Evolutionary conservation across 2,888 invertebrate species (phyloP).

Genomic region (Coleophora flavipennella): DNA sequence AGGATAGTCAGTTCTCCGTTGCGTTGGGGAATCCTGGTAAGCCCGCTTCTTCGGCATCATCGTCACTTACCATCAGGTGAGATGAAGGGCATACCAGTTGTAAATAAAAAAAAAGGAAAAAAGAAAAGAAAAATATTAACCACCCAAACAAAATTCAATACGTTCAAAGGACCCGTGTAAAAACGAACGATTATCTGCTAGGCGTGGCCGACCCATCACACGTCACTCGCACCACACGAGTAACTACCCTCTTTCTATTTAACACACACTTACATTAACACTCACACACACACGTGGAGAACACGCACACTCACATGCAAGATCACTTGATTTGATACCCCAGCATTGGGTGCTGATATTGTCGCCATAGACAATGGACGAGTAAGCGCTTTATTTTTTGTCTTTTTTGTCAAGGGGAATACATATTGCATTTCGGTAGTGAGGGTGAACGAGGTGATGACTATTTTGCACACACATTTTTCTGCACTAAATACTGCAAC

Average conservation of each 20-base stretch:
- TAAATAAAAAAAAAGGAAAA: no score
- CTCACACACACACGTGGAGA: constrained; percentile 25
- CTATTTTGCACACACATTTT: constrained; percentile 21
- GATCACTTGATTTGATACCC: constrained; percentile 38
- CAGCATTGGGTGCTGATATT: constrained; percentile 27
- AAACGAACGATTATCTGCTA: constrained; percentile 50
- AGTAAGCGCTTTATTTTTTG: constrained; percentile 65
- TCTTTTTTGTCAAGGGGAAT: constrained; percentile 44
- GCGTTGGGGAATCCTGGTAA: no score
- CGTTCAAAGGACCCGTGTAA: constrained; percentile 27
- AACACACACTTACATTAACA: constrained; percentile 9
- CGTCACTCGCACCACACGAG: constrained; percentile 44
- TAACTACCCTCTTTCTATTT: constrained; percentile 36
- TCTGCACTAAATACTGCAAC: constrained; percentile 15
- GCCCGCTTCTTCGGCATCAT: no score
- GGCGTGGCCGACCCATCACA: constrained; percentile 53
- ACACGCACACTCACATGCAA: constrained; percentile 20
- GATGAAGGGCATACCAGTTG: no score
- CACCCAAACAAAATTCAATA: no score
- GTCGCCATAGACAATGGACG: constrained; percentile 50
- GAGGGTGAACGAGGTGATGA: constrained; percentile 29
- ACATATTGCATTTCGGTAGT: constrained; percentile 16
- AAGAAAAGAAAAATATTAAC: no score
- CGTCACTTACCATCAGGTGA: no score
- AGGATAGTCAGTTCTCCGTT: no score